A percentile compares a stretch with the other conserved stretches of the same genome.
Conservation (phyloP, 2,888 invertebrate species). For the Eupithecia tripunctaria region DNA sequence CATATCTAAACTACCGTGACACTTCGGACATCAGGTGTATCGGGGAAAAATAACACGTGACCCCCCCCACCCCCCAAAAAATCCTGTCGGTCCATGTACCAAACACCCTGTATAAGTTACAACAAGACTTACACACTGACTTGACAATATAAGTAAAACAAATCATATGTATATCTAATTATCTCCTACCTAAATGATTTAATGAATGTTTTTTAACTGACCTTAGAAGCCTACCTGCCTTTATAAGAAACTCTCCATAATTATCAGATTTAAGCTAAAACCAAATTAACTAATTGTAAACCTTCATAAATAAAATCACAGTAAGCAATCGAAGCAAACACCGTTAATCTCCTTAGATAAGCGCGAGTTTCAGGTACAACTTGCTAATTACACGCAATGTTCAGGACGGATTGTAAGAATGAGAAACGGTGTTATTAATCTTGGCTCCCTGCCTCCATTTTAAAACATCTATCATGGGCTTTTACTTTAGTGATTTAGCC, state of each 20-base stretch:
- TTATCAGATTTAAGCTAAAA: background rate
- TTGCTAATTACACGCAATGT: slow-evolving; percentile 17
- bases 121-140: no score
- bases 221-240: background rate
- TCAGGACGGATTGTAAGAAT: slow-evolving; percentile 14
- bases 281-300: background rate
- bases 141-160: no score
- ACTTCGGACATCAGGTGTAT: no score
- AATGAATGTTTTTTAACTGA: no score
- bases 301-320: background rate
- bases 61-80: no score
- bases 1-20: no score
- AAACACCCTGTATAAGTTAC: no score
- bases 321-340: background rate
- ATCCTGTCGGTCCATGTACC: no score
- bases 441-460: slow-evolving; percentile 10
- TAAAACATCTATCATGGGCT: slow-evolving; percentile 19
- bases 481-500: background rate
- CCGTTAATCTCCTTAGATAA: slow-evolving; percentile 2
- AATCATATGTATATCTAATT: no score
- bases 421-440: slow-evolving; percentile 21
- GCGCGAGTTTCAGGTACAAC: slow-evolving; percentile 3
- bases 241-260: background rate
- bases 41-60: no score
- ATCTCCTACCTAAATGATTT: no score